Percentiles rank a stretch among this genome's conserved stretches.
Evolutionary conservation across 2,888 invertebrate genomes (phyloP).

Genomic region (Balanococcus diminutus): DNA sequence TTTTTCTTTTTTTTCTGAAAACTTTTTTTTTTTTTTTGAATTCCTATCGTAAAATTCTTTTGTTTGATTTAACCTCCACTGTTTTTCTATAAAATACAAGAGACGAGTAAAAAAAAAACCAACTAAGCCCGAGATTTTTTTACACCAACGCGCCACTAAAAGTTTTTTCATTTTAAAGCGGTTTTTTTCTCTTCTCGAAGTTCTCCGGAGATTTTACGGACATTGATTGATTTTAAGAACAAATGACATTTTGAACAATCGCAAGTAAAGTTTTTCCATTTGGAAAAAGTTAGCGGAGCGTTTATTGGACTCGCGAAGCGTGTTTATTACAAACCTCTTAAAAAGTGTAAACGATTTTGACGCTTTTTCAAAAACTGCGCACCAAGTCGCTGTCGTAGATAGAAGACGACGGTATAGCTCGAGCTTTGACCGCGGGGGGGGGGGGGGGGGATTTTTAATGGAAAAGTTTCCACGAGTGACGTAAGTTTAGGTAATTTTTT

Average conservation of each 20-base stretch:
- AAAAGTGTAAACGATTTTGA: constrained; percentile 28
- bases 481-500: too few relatives aligned
- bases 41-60: background rate
- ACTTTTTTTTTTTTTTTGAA: too few relatives aligned
- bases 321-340: constrained; percentile 30
- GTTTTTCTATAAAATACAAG: background rate
- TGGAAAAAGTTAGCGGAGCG: constrained; percentile 7
- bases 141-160: background rate
- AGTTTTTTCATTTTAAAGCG: constrained; percentile 9
- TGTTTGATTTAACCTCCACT: background rate
- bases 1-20: too few relatives aligned
- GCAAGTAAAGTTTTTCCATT: constrained; percentile 48
- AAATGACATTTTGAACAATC: constrained; percentile 46
- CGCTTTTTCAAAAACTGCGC: background rate
- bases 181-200: background rate
- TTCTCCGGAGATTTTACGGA: constrained; percentile 33
- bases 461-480: too few relatives aligned
- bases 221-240: constrained; percentile 42
- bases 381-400: background rate
- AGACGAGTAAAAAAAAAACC: background rate
- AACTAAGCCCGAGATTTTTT: background rate
- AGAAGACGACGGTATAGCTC: too few relatives aligned
- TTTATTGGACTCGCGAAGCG: constrained; percentile 27
- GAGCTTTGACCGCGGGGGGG: too few relatives aligned
- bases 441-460: background rate